Evolutionary conservation across 2,888 invertebrate genomes (phyloP).

Genomic region (Cephus spinipes): DNA sequence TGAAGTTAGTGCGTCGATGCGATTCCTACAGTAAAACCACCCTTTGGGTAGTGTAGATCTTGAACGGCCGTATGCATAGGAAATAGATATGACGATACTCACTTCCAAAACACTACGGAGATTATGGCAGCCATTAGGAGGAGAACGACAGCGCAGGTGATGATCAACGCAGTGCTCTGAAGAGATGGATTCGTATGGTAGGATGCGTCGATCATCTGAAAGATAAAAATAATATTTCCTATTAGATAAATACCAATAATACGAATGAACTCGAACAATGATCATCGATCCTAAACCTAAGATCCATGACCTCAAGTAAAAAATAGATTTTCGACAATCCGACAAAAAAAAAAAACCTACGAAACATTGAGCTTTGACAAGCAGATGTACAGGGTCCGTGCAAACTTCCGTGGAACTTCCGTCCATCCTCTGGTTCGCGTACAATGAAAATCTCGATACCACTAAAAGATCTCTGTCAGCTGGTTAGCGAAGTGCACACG

Average conservation of each 20-base stretch:
- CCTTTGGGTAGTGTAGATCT: neutral
- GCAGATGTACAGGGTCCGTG: no score
- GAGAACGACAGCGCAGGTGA: conserved; percentile 82
- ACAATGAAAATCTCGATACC: neutral
- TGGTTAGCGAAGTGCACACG: conserved; percentile 3
- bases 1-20: neutral
- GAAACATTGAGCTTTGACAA: no score
- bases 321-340: neutral
- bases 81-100: conserved; percentile 68
- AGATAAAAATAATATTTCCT: neutral
- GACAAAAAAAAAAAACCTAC: neutral
- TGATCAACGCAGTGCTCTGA: conserved; percentile 87
- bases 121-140: conserved; percentile 83
- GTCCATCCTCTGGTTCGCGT: neutral
- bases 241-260: neutral
- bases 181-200: conserved; percentile 87
- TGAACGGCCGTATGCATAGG: neutral
- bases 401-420: neutral
- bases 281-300: neutral
- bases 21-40: neutral
- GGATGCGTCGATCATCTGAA: conserved; percentile 88
- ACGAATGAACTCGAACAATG: neutral
- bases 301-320: neutral
- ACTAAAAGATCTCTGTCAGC: neutral
- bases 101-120: conserved; percentile 89